Conservation (phyloP, 2,797 vertebrate genomes). For the Lepidocolaptes lacrymiger region DNA sequence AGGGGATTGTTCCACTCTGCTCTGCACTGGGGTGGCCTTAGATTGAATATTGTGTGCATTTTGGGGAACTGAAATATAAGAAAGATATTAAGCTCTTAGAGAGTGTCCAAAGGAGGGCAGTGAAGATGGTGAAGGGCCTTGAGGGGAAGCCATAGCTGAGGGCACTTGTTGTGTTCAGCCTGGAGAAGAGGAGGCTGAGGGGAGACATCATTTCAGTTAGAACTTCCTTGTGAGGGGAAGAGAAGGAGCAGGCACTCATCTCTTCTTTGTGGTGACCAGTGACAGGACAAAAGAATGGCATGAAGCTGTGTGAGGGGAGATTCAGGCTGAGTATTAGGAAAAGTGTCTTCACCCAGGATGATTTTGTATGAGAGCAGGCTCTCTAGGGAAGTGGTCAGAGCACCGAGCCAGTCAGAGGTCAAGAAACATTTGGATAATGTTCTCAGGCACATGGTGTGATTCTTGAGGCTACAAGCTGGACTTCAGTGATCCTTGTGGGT, state of each 20-base stretch:
- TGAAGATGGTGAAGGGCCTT: neutral
- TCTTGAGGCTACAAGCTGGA: neutral
- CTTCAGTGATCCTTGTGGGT: too few species aligned
- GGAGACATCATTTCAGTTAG: accelerated
- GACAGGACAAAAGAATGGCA: neutral
- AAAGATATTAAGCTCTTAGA: neutral
- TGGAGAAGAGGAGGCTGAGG: neutral
- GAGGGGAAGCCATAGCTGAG: accelerated
- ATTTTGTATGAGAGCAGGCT: accelerated
- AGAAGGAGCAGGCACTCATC: accelerated
- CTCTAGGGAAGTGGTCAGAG: neutral
- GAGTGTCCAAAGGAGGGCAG: neutral
- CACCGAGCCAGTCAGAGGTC: neutral
- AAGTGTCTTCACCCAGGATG: accelerated
- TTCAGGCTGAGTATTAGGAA: neutral
- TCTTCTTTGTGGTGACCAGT: neutral
- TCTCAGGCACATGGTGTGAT: neutral
- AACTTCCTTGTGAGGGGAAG: accelerated
- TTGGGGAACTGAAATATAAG: neutral
- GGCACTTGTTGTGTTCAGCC: neutral
- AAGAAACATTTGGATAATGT: neutral
- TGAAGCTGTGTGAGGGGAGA: too few species aligned
- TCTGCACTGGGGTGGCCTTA: accelerated
- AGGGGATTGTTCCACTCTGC: neutral
- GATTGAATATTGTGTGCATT: accelerated